Conservation (phyloP, 2,888 invertebrate genomes). For the Chymomyza amoena region DNA sequence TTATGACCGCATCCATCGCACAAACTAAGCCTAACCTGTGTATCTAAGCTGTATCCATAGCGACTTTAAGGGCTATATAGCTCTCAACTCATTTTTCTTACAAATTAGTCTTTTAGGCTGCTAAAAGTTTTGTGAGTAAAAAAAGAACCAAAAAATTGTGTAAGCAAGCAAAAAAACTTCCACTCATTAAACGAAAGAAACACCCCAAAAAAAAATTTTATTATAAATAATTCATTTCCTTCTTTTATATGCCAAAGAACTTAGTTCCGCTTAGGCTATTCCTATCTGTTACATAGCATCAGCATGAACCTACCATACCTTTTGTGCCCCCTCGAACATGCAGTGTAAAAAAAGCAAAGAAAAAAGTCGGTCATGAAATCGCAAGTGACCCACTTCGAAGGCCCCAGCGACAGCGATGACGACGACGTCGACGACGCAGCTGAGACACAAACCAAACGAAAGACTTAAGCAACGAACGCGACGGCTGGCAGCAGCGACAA, state of each 20-base stretch:
- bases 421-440: slow-evolving; percentile 15
- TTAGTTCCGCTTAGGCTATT: neutral
- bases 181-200: neutral
- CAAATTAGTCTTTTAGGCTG: too few relatives aligned
- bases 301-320: neutral
- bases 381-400: slow-evolving; percentile 78
- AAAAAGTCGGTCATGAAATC: slow-evolving; percentile 78
- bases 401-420: slow-evolving; percentile 40
- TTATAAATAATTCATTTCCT: neutral
- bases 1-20: too few relatives aligned
- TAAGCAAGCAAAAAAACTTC: too few relatives aligned
- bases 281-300: slow-evolving; percentile 3
- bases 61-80: too few relatives aligned
- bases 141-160: too few relatives aligned
- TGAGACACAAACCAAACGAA: slow-evolving; percentile 48
- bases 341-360: slow-evolving; percentile 17
- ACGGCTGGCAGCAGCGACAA: slow-evolving; percentile 12
- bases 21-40: too few relatives aligned
- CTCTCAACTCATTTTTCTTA: too few relatives aligned
- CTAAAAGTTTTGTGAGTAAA: too few relatives aligned
- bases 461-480: slow-evolving; percentile 69
- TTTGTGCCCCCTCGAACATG: neutral
- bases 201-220: neutral
- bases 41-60: too few relatives aligned
- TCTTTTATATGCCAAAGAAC: neutral